Evolutionary conservation across 2,797 vertebrate genomes (phyloP).

Genomic region (Notamacropus eugenii): DNA sequence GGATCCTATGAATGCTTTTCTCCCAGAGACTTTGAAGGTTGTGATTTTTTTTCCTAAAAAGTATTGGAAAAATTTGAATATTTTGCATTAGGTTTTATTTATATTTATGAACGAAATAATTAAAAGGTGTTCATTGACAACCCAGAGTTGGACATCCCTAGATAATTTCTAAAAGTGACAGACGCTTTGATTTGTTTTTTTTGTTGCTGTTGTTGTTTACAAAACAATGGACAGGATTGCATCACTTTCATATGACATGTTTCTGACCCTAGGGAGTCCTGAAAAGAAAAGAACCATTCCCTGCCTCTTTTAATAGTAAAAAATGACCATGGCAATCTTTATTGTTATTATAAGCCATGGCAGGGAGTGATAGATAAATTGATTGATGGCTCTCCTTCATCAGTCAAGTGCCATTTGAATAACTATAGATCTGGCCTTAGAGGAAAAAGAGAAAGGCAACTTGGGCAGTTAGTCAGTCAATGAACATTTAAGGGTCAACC

Average conservation of each 20-base stretch:
- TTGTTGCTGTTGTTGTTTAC: neutral
- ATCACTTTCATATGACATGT: neutral
- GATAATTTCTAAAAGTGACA: neutral
- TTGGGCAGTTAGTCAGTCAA: neutral
- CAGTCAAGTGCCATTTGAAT: neutral
- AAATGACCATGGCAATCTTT: neutral
- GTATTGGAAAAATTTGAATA: neutral
- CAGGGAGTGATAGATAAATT: neutral
- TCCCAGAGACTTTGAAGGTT: neutral
- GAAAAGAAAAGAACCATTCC: neutral
- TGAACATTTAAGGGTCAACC: neutral
- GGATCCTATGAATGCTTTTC: neutral
- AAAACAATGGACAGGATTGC: neutral
- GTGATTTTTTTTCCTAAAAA: neutral
- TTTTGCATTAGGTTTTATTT: neutral
- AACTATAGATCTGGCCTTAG: neutral
- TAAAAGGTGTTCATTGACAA: neutral
- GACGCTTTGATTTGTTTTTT: neutral
- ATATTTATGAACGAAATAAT: neutral
- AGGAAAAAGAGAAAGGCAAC: neutral
- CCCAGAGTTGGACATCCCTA: neutral
- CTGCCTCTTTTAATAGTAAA: neutral
- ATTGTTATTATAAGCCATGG: no score
- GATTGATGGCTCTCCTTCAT: neutral
- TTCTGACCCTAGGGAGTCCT: neutral